phyloP scores from a whole-genome alignment of 2,888 invertebrate genomes.

The Thymelicus lineola region DNA sequence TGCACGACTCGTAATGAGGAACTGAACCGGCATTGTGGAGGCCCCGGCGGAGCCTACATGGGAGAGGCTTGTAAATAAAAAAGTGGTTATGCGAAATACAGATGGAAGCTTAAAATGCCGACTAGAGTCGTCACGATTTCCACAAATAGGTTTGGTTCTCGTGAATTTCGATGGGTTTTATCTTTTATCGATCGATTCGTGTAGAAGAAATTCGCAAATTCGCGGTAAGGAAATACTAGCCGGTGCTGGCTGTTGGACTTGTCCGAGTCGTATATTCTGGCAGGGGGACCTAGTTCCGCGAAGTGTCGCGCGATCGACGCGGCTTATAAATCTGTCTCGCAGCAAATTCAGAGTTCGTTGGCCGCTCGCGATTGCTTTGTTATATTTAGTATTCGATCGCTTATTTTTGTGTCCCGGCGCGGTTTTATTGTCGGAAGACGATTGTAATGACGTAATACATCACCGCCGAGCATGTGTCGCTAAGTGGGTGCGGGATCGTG shows the following conservation, averaged over 20 bases:
- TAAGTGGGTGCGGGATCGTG: constrained; percentile 28
- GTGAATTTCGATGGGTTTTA: neutral
- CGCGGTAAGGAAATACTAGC: neutral
- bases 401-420: constrained; percentile 37
- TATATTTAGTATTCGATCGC: constrained; percentile 35
- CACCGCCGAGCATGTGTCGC: constrained; percentile 32
- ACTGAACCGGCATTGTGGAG: neutral
- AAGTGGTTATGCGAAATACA: neutral
- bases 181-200: neutral
- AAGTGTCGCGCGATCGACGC: constrained; percentile 20
- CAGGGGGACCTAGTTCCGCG: constrained; percentile 17
- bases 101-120: neutral
- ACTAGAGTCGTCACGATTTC: neutral
- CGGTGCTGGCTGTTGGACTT: neutral
- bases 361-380: constrained; percentile 45
- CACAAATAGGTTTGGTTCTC: neutral
- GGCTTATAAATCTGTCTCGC: constrained; percentile 66
- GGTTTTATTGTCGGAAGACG: constrained; percentile 37
- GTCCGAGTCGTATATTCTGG: neutral
- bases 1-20: neutral
- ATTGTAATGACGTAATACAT: constrained; percentile 38
- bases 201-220: neutral
- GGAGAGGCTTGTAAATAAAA: neutral
- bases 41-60: neutral
- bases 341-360: constrained; percentile 58